Percentiles rank a stretch among this genome's conserved stretches.
phyloP scores from a whole-genome alignment of 35 echinoderm and acorn worm species.

The Patiria miniata region DNA sequence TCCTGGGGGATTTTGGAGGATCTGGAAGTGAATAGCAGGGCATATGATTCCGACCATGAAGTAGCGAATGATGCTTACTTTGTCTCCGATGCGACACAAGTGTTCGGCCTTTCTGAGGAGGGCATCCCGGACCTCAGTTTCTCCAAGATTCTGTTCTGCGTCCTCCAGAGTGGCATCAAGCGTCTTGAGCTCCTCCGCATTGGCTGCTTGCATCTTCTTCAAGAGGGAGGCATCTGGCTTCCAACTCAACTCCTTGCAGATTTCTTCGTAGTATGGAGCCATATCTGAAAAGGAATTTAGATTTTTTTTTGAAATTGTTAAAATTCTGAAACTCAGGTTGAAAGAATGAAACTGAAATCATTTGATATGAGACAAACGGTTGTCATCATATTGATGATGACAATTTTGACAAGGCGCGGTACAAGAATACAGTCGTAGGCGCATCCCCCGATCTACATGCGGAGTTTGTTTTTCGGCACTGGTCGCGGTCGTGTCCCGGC shows the following conservation, averaged over 20 bases:
- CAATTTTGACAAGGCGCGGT: too few relatives aligned
- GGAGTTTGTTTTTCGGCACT: too few relatives aligned
- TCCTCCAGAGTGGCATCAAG: slow-evolving; percentile 88
- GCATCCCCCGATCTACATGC: too few relatives aligned
- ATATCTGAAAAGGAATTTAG: slow-evolving; percentile 61
- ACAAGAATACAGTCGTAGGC: too few relatives aligned
- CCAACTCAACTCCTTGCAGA: slow-evolving; percentile 92
- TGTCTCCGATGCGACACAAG: slow-evolving; percentile 94
- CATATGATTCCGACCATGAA: too few relatives aligned
- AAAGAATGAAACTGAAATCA: neutral
- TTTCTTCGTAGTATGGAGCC: slow-evolving; percentile 95
- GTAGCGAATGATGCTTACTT: slow-evolving; percentile 42
- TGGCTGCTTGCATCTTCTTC: slow-evolving; percentile 94
- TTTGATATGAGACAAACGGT: neutral
- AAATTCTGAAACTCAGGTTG: neutral
- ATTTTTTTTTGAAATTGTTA: neutral
- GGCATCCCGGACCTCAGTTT: slow-evolving; percentile 98
- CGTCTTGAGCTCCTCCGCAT: slow-evolving; percentile 76
- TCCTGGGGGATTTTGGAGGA: too few relatives aligned
- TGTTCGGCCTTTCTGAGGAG: slow-evolving; percentile 86
- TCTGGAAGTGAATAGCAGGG: too few relatives aligned
- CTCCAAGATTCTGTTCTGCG: slow-evolving; percentile 97
- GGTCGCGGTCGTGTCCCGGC: too few relatives aligned
- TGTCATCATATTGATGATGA: too few relatives aligned
- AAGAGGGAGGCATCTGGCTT: slow-evolving; percentile 61